A percentile compares a stretch with the other conserved stretches of the same genome.
Conservation (phyloP, 1,140 invertebrate species). For the Drosophila sturtevanti region DNA sequence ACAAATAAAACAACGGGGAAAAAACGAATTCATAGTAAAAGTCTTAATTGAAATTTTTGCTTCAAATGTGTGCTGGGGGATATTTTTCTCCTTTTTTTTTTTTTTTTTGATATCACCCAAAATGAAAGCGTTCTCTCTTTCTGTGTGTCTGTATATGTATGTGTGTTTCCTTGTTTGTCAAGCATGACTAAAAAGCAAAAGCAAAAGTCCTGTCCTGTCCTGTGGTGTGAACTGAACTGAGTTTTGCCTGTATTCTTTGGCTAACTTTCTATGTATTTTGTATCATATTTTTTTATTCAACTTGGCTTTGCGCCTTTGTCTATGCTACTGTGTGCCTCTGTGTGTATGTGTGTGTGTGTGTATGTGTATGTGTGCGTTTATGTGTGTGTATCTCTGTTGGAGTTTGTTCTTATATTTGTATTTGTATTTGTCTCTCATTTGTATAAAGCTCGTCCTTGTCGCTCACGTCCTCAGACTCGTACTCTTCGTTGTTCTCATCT, state of each 20-base stretch:
- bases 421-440: slow-evolving; percentile 48
- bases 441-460: slow-evolving; percentile 12
- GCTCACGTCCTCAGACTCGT: neutral
- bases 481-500: neutral
- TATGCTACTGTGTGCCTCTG: slow-evolving; percentile 34
- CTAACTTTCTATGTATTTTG: slow-evolving; percentile 24
- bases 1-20: slow-evolving; percentile 34
- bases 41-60: slow-evolving; percentile 81
- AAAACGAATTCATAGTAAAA: slow-evolving; percentile 76
- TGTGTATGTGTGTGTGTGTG: slow-evolving; percentile 44
- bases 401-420: slow-evolving; percentile 34
- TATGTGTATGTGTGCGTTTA: slow-evolving; percentile 37
- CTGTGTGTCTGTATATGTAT: slow-evolving; percentile 26
- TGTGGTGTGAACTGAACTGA: slow-evolving; percentile 49
- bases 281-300: slow-evolving; percentile 49
- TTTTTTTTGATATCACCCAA: slow-evolving; percentile 60
- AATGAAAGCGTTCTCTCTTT: slow-evolving; percentile 64
- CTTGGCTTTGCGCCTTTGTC: slow-evolving; percentile 67
- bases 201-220: slow-evolving; percentile 64
- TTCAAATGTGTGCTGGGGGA: slow-evolving; percentile 63
- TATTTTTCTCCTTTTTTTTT: slow-evolving; percentile 41
- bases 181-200: slow-evolving; percentile 56
- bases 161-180: slow-evolving; percentile 66
- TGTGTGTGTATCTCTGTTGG: slow-evolving; percentile 40
- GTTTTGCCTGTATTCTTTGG: slow-evolving; percentile 16